These are phyloP conservation scores for Musca vetustissima DNA, from an alignment of 1,140 invertebrate genomes.

Conservation along the genomic window DNA sequence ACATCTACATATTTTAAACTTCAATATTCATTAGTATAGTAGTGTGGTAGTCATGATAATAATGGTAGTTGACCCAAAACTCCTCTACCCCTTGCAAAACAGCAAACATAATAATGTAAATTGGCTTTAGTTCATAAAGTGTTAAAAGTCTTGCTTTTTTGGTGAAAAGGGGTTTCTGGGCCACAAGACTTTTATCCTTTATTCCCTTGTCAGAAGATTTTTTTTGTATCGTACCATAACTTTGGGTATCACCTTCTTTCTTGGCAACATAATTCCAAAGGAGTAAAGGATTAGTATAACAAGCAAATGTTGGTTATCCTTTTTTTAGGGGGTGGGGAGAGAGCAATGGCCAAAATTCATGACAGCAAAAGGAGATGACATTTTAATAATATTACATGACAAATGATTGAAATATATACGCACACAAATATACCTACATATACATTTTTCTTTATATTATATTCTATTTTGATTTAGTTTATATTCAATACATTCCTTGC, in stretches of 20 bases:
- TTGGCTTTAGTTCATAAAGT: constrained; percentile 15
- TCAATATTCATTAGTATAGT: constrained; percentile 13
- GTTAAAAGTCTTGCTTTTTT: constrained; percentile 14
- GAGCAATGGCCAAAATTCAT: too few relatives aligned
- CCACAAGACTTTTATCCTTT: neutral
- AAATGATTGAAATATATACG: constrained; percentile 20
- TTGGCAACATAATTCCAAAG: neutral
- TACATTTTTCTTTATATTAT: neutral
- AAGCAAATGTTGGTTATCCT: constrained; percentile 72
- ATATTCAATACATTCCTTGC: neutral
- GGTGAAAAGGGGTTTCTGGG: neutral
- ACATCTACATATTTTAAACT: neutral
- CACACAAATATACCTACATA: too few relatives aligned
- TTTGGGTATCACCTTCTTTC: neutral
- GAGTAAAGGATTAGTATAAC: constrained; percentile 50
- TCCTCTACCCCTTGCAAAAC: neutral
- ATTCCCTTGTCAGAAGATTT: neutral
- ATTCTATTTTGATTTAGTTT: constrained; percentile 14
- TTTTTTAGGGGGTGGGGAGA: constrained; percentile 41
- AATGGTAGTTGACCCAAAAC: neutral
- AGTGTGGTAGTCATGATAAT: too few relatives aligned
- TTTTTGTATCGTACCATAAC: neutral
- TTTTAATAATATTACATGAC: constrained; percentile 20
- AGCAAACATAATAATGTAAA: constrained; percentile 14
- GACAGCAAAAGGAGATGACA: neutral